Conservation (phyloP, 1,140 invertebrate species). For the Phthorimaea operculella region DNA sequence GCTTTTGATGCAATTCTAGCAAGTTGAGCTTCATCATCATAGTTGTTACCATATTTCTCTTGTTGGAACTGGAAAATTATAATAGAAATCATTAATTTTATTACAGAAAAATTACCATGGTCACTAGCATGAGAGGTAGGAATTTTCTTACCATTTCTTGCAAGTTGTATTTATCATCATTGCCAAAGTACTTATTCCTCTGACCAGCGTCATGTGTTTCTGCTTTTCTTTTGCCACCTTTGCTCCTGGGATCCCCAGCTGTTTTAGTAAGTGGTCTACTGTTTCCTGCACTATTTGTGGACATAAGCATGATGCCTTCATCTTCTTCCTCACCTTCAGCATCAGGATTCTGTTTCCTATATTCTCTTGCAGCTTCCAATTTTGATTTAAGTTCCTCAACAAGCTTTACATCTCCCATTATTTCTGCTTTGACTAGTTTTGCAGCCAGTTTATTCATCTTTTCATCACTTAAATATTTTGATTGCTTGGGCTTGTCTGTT, state of each 20-base stretch:
- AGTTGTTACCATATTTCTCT: conserved; percentile 85
- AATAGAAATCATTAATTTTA: conserved; percentile 2
- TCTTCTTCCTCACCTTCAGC: conserved; percentile 43
- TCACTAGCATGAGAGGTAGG: neutral
- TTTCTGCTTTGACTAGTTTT: conserved; percentile 90
- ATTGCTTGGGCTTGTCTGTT: conserved; percentile 20
- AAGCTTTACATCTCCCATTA: conserved; percentile 81
- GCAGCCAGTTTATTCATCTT: conserved; percentile 90
- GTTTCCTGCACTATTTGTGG: conserved; percentile 76
- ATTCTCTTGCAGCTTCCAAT: conserved; percentile 76
- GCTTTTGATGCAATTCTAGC: conserved; percentile 76
- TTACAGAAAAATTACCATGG: neutral
- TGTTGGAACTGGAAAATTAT: conserved; percentile 79
- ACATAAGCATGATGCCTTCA: conserved; percentile 77
- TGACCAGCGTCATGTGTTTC: conserved; percentile 81
- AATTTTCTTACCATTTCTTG: conserved; percentile 79
- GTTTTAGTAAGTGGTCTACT: conserved; percentile 67
- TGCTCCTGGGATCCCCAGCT: conserved; percentile 46
- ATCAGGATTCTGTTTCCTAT: conserved; percentile 63
- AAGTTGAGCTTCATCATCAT: conserved; percentile 86
- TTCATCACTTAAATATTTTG: conserved; percentile 73
- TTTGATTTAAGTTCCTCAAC: conserved; percentile 79
- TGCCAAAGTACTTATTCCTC: conserved; percentile 85
- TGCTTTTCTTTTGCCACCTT: conserved; percentile 70
- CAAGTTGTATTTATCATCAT: conserved; percentile 90